Evolutionary conservation across 2,797 vertebrate genomes (phyloP), one percentile per base, ranked within the genome.

Genomic region (Falco cherrug): DNA sequence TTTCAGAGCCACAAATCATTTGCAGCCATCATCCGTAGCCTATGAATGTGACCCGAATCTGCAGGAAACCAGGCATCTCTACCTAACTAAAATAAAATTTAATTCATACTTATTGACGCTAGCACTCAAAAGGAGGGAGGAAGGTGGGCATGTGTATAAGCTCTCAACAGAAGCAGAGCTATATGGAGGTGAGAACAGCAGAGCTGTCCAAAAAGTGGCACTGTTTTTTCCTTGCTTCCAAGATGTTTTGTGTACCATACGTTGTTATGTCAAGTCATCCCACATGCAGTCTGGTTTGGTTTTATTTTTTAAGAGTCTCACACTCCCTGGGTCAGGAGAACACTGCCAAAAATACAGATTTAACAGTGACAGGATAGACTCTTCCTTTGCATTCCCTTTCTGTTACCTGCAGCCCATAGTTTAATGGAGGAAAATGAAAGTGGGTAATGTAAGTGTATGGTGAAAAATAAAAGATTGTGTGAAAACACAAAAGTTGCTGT

Each of bases 251-350:
- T n/a, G 65, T 61, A 50, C 25, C 78, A 54, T 57, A 45, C 8
- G 2, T 65, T 83, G 17, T 74, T 92, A 59, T 71, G 60, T 57
- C 71, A 95, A 87, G 59, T 67, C 35, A 69, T 61, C 33, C 47
- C 50, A 93, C 39, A 43, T n/a, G 39, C 53, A 87, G 33, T 61
- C 57, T 83, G 39, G 21, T 83, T 90, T 65, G 10, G 33, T 89
- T 93, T 85, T 50, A n/a, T 65, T 87, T 89, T 93, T 83, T 75
- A 22, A n/a, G 56, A 91, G 50, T 91, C 81, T 96, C 59, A 35
- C 33, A 63, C 68, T 68, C 33, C 19, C 10, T 54, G 41, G 64
- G 29, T 68, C 37, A 85, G 78, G 75, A 95, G 16, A 93, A 70
- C 41, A 77, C 16, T 77, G 37, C 22, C 69, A 77, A 68, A 93